A percentile compares a stretch with the other conserved stretches of the same genome.
phyloP scores from a whole-genome alignment of 2,797 vertebrate species.

The Stomatorhinus walkeri region DNA sequence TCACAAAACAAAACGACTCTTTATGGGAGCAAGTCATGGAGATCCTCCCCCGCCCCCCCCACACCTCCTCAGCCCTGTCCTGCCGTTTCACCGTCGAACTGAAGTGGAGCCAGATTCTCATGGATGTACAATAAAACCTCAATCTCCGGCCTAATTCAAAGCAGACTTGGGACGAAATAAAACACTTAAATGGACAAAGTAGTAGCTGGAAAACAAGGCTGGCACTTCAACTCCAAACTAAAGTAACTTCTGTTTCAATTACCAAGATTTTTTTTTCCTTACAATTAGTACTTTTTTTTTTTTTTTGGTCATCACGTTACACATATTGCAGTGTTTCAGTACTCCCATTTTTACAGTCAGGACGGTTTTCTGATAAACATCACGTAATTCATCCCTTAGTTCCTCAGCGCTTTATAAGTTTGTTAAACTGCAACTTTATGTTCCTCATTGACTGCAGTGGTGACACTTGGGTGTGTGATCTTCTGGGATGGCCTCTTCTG shows the following conservation, averaged over 20 bases:
- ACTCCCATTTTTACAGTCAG: not conserved
- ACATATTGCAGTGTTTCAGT: not conserved
- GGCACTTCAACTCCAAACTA: not conserved
- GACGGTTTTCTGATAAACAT: not conserved
- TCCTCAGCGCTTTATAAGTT: not conserved
- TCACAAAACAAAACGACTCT: constrained; percentile 34
- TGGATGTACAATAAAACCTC: constrained; percentile 18
- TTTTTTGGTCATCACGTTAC: not conserved
- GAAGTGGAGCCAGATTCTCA: constrained; percentile 20
- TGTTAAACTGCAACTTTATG: not conserved
- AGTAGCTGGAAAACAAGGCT: not conserved
- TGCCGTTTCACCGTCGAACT: constrained; percentile 24
- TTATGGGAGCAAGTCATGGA: constrained; percentile 21
- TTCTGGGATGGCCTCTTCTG: not conserved
- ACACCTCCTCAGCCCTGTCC: not conserved
- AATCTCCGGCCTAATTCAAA: constrained; percentile 21
- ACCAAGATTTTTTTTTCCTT: not conserved
- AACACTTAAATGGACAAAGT: constrained; percentile 3
- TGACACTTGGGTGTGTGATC: not conserved
- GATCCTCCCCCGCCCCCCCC: not conserved
- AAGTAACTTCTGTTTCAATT: not conserved
- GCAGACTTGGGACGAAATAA: not conserved
- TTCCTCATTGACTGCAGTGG: not conserved
- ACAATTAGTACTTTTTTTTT: not conserved
- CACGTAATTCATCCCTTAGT: not conserved